Base-by-base conservation (phyloP, 2,888 invertebrate species). In the Smittia sp. region DNA sequence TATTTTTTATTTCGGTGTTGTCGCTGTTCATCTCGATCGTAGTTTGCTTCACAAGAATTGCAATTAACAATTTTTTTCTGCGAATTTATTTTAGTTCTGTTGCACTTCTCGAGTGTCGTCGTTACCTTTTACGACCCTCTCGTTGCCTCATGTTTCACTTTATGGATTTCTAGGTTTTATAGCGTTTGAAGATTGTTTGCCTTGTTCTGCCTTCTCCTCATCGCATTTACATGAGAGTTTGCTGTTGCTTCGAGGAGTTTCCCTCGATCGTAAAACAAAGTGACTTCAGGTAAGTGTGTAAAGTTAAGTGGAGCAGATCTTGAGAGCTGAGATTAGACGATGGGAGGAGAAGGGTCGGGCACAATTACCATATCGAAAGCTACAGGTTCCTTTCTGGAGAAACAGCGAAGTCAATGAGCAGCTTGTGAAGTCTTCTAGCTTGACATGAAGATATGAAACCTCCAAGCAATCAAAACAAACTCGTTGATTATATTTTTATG, bases 31-130 rank as follows among this genome's bases (percentile, higher is more conserved):
- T 32, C 9, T 32, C 9, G 3, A 6, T 9, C 32, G 3, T 3
- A 9, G 9, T 32, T 32, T 32, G 32, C n/a, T n/a, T n/a, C n/a
- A 39, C 39, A 39, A 39, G 13, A 39, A 39, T 58, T 20, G 58
- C 58, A 58, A 58, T 58, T 58, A 58, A 58, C 2, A 24, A 32
- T 32, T 32, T 32, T 32, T 32, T 32, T 32, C 9, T 32, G 58
- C 58, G 22, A 58, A 58, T 20, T 6, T 22, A 58, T 24, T 22
- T 22, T 13, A 18, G 20, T 15, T 54, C 18, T 22, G 11, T 58
- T 58, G 58, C 58, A 58, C 2, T 58, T 58, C 58, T 58, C 58
- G 22, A 58, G 58, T 58, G 58, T 58, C 58, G 54, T 58, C 24
- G 13, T 11, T 46, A 3, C 4, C 18, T 58, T 58, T 58, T 7